A percentile compares a stretch with the other conserved stretches of the same genome.
Conservation (phyloP, 2,797 vertebrate species). For the Eutrigla gurnardus region DNA sequence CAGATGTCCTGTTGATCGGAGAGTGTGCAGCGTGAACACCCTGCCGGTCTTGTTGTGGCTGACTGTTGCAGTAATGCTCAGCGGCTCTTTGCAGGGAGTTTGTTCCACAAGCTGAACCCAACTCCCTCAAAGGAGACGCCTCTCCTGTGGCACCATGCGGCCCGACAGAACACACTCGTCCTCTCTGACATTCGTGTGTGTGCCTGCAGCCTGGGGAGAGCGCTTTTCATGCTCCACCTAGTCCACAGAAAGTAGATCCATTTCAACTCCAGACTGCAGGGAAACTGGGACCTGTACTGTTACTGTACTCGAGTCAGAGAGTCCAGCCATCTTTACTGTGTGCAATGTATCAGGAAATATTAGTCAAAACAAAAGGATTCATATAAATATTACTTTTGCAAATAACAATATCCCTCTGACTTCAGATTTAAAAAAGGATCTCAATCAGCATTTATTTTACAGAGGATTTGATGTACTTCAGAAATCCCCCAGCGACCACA, state of each 20-base stretch:
- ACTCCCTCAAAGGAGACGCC: conserved; percentile 58
- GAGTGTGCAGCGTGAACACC: conserved; percentile 29
- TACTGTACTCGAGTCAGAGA: conserved; percentile 41
- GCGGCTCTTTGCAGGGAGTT: conserved; percentile 53
- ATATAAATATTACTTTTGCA: background rate
- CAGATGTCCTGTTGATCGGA: conserved; percentile 57
- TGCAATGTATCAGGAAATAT: conserved; percentile 5
- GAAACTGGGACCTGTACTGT: conserved; percentile 44
- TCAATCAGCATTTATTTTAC: conserved; percentile 1
- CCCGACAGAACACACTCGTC: conserved; percentile 65
- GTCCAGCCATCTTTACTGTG: conserved; percentile 25
- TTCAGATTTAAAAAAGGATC: conserved; percentile 4
- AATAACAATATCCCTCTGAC: too few species aligned
- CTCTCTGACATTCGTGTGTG: conserved; percentile 64
- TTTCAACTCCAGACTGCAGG: conserved; percentile 54
- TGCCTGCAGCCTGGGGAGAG: conserved; percentile 65
- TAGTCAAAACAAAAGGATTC: background rate
- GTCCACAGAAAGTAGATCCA: conserved; percentile 61
- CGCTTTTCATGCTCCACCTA: conserved; percentile 75
- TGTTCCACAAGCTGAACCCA: conserved; percentile 57
- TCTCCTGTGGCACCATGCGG: conserved; percentile 67
- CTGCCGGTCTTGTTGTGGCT: conserved; percentile 27
- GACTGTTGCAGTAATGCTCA: conserved; percentile 34
- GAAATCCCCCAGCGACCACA: conserved; percentile 8
- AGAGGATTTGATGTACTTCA: conserved; percentile 11